Evolutionary conservation across 2,888 invertebrate genomes (phyloP), one percentile per base, ranked within the genome.

Genomic region (Cryptosula pallasiana): DNA sequence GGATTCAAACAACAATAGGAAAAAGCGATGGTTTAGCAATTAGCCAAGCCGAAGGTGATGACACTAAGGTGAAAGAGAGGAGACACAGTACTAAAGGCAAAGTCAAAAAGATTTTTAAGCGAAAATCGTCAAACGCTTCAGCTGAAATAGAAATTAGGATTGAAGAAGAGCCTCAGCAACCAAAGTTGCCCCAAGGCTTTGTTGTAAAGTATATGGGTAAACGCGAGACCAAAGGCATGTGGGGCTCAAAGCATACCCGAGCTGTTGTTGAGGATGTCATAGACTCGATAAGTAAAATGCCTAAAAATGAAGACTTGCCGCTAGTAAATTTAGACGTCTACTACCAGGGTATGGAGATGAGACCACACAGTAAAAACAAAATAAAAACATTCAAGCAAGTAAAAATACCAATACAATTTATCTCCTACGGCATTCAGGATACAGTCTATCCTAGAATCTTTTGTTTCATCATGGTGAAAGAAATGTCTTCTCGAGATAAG

Each of bases 361-460:
- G 78, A 16, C 78, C 78, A 54, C 84, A 83, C 75, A 75, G 76
- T 34, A 71, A 77, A 25, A 83, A 81, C 75, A 80, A 73, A 63
- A 75, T 79, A 16, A 75, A 75, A 36, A 74, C 75, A 16, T 72
- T 75, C 0, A 76, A 80, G 1, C 74, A 74, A 1, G 81, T 80
- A 1, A 73, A 80, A 16, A 76, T 82, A 9, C 82, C 84, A 0
- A 81, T 84, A 23, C 81, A 83, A 74, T 81, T 82, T 73, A 81
- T 84, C 32, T 83, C 84, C 0, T 84, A 84, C 76, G 83, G 82
- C 23, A 82, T 83, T 2, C 84, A 84, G 75, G 83, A 84, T 73
- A 78, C 80, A 71, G 81, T 80, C 72, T 83, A 80, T 75, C 81
- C 81, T 78, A 76, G 81, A 29, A 78, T 84, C 13, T 83, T 84